Conservation (phyloP, 1,140 invertebrate genomes). For the Lepidurus apus region DNA sequence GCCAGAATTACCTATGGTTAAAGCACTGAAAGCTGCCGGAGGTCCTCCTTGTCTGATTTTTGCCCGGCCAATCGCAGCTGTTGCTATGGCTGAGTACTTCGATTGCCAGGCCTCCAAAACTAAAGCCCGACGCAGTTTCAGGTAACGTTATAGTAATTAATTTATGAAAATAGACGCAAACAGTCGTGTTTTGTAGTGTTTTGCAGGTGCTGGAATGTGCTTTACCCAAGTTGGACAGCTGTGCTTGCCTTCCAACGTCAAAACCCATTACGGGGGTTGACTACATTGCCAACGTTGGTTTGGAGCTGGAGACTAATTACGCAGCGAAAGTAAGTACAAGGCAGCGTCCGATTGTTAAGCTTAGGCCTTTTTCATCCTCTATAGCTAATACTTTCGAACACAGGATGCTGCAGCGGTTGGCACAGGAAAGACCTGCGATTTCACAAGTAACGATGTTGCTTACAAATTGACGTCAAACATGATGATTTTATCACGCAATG, state of each 20-base stretch:
- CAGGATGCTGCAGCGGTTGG: neutral
- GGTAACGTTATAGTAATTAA: neutral
- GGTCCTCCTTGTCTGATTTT: neutral
- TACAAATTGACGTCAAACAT: neutral
- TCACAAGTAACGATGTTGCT: neutral
- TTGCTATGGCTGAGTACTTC: constrained; percentile 6
- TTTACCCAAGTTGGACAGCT: neutral
- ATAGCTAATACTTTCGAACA: neutral
- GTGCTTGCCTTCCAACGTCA: neutral
- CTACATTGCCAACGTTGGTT: neutral
- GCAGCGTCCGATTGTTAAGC: neutral
- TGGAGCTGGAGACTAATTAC: neutral
- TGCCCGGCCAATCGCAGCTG: neutral
- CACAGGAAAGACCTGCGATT: neutral
- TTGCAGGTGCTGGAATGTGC: neutral
- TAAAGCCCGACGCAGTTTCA: neutral
- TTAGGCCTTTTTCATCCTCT: neutral
- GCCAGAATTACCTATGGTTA: neutral
- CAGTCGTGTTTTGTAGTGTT: neutral
- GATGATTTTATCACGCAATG: neutral
- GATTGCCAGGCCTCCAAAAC: neutral
- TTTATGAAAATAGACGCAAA: neutral
- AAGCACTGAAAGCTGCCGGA: neutral
- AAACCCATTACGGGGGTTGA: neutral
- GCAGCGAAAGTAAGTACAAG: neutral